Conservation (phyloP, 1,140 invertebrate genomes). For the Tigriopus japonicus region DNA sequence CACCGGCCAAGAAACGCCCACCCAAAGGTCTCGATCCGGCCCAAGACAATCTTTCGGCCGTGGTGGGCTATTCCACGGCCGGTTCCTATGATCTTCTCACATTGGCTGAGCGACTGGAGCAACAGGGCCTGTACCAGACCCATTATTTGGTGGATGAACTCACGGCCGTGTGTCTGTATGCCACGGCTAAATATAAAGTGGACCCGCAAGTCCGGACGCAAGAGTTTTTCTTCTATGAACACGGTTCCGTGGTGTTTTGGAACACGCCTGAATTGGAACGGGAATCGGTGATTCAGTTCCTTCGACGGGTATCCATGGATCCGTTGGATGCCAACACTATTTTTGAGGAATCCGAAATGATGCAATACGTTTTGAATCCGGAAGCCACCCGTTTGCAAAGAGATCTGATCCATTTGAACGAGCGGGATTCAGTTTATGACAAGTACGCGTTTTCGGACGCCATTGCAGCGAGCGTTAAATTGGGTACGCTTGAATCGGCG, state of each 20-base stretch:
- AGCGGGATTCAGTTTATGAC: slow-evolving; percentile 32
- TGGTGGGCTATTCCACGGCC: not conserved
- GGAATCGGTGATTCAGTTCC: slow-evolving; percentile 49
- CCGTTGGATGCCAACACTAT: slow-evolving; percentile 45
- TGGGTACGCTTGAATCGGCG: slow-evolving; percentile 32
- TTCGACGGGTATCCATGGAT: slow-evolving; percentile 21
- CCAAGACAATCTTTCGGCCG: not conserved
- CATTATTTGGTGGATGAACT: not conserved
- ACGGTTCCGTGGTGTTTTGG: slow-evolving; percentile 80
- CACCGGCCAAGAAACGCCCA: too few relatives aligned
- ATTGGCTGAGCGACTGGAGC: not conserved
- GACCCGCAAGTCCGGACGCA: slow-evolving; percentile 26
- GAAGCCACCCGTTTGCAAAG: not conserved
- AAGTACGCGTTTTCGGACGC: slow-evolving; percentile 74
- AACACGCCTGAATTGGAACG: slow-evolving; percentile 67
- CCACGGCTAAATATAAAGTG: not conserved
- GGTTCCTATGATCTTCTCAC: not conserved
- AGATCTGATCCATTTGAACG: not conserved
- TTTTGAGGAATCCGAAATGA: slow-evolving; percentile 54
- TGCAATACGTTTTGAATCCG: slow-evolving; percentile 48
- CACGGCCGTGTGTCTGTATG: not conserved
- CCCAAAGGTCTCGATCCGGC: too few relatives aligned
- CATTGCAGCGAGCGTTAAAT: slow-evolving; percentile 70
- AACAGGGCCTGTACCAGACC: not conserved
- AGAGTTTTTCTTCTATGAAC: slow-evolving; percentile 65